These are phyloP conservation scores for Poeciliopsis turrubarensis DNA, from an alignment of 2,113 vertebrate genomes.

Conservation along the genomic window DNA sequence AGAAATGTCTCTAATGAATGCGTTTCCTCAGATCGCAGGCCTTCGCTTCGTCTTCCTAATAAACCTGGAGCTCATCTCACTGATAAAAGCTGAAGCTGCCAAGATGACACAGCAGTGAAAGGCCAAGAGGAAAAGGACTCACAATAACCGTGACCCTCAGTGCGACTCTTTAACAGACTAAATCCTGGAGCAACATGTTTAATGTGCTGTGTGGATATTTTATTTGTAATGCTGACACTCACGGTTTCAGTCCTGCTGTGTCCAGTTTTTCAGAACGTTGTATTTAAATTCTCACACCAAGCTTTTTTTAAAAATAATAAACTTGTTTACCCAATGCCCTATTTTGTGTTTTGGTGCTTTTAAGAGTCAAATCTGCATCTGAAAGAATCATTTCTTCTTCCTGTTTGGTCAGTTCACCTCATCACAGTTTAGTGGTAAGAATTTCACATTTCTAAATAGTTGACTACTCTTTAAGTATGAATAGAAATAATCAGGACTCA, in stretches of 20 bases:
- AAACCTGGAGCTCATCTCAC: slow-evolving; percentile 94
- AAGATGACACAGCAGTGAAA: slow-evolving; percentile 91
- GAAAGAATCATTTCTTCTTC: not conserved
- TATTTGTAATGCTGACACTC: slow-evolving; percentile 59
- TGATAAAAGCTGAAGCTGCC: slow-evolving; percentile 94
- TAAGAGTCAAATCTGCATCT: not conserved
- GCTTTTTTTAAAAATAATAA: slow-evolving; percentile 62
- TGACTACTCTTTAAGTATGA: too few relatives aligned
- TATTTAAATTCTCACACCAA: slow-evolving; percentile 73
- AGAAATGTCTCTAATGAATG: not conserved
- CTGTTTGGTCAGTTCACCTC: too few relatives aligned
- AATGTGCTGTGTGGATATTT: slow-evolving; percentile 45
- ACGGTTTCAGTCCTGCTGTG: slow-evolving; percentile 42
- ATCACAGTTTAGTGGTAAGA: not conserved
- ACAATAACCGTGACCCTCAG: slow-evolving; percentile 12
- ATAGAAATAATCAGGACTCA: too few relatives aligned
- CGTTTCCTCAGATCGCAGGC: slow-evolving; percentile 86
- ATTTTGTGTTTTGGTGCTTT: not conserved
- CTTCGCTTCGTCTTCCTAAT: slow-evolving; percentile 96
- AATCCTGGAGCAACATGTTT: slow-evolving; percentile 22
- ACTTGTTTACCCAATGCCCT: slow-evolving; percentile 37
- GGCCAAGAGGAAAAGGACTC: slow-evolving; percentile 12
- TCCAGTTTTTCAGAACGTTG: slow-evolving; percentile 56
- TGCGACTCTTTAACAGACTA: slow-evolving; percentile 29
- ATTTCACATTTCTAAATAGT: not conserved